phyloP scores from a whole-genome alignment of 2,113 vertebrate species.

The Progne subis region DNA sequence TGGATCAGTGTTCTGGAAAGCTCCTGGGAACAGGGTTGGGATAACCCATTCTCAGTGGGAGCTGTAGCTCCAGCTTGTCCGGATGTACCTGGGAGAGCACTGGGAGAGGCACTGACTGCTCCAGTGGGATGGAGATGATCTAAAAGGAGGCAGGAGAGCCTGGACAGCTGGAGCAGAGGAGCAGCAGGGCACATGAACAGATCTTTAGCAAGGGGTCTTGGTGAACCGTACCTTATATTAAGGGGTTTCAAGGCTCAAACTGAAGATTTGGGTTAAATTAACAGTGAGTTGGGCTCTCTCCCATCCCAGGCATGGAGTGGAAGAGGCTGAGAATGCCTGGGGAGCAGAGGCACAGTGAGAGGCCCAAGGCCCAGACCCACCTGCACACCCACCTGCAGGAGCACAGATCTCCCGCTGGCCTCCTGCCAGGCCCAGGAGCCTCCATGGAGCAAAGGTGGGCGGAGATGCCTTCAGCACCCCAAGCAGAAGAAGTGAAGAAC shows the following conservation, averaged over 20 bases:
- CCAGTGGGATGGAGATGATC: not conserved
- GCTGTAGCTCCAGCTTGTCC: not conserved
- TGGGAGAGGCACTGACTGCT: not conserved
- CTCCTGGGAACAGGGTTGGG: not conserved
- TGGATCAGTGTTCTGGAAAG: not conserved
- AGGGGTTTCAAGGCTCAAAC: not conserved
- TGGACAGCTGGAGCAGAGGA: not conserved
- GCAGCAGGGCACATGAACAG: not conserved
- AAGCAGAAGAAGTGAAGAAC: not conserved
- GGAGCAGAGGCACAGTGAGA: not conserved
- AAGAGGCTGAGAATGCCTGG: not conserved
- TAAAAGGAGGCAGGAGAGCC: not conserved
- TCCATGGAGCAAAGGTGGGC: not conserved
- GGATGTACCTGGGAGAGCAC: not conserved
- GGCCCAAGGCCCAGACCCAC: not conserved
- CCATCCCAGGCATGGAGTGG: not conserved
- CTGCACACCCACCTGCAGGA: not conserved
- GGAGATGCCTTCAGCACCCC: not conserved
- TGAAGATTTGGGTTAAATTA: not conserved
- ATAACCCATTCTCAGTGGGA: not conserved
- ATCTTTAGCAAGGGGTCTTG: not conserved
- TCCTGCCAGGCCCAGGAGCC: not conserved
- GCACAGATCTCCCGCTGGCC: not conserved
- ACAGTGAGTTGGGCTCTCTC: rapidly evolving
- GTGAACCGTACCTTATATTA: not conserved